A percentile compares a stretch with the other conserved stretches of the same genome.
Evolutionary conservation across 2,888 invertebrate genomes (phyloP).

Genomic region (Rhingia rostrata): DNA sequence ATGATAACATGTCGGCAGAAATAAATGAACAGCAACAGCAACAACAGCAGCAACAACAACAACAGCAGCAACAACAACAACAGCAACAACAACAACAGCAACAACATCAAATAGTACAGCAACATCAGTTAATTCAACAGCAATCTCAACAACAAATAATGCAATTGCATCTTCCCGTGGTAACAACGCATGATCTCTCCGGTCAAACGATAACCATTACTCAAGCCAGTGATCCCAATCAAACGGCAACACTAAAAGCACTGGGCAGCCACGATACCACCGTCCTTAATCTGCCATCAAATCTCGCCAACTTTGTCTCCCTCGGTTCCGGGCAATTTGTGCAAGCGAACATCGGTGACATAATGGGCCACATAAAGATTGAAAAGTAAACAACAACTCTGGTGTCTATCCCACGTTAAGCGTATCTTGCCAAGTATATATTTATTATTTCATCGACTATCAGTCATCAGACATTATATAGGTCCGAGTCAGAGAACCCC

Average conservation of each 20-base stretch:
- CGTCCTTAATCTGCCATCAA: constrained; percentile 79
- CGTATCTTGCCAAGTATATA: constrained; percentile 62
- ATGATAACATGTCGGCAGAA: constrained; percentile 66
- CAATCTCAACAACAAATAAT: constrained; percentile 79
- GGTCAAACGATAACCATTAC: constrained; percentile 82
- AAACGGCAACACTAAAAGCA: constrained; percentile 76
- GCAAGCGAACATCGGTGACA: constrained; percentile 78
- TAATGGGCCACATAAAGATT: constrained; percentile 80
- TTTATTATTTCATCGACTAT: too few species aligned
- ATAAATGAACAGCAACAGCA: constrained; percentile 73
- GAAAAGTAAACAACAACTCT: constrained; percentile 78
- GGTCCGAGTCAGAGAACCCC: constrained; percentile 12
- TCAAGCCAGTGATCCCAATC: constrained; percentile 77
- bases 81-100: constrained; percentile 76
- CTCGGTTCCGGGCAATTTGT: constrained; percentile 81
- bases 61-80: constrained; percentile 75
- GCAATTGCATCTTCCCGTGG: constrained; percentile 80
- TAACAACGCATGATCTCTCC: constrained; percentile 79
- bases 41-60: constrained; percentile 76
- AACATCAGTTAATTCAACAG: constrained; percentile 63
- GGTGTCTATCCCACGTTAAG: neutral
- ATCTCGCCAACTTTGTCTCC: constrained; percentile 81
- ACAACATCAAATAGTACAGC: constrained; percentile 72
- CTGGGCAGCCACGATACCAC: constrained; percentile 79
- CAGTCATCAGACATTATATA: too few species aligned